phyloP scores from a whole-genome alignment of 2,888 invertebrate species.

The Colostygia pectinataria region DNA sequence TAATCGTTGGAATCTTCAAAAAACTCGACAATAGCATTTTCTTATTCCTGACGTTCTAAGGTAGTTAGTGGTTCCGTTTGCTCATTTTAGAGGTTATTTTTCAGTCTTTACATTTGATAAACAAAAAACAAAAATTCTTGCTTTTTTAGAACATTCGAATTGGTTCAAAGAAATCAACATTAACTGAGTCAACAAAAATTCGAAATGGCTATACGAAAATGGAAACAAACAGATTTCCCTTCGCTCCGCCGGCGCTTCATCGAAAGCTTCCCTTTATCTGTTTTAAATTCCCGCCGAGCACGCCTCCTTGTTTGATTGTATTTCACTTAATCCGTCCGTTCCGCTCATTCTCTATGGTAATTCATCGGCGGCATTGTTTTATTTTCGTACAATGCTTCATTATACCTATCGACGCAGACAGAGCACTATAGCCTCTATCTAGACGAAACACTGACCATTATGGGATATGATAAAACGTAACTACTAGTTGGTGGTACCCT shows the following conservation, averaged over 20 bases:
- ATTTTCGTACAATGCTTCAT: constrained; percentile 58
- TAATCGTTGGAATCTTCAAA: too few relatives aligned
- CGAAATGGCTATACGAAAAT: constrained; percentile 45
- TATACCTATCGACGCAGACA: constrained; percentile 37
- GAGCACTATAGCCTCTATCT: constrained; percentile 43
- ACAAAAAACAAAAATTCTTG: background rate
- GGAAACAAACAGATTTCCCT: constrained; percentile 51
- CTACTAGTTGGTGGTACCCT: constrained; percentile 48
- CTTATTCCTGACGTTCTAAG: too few relatives aligned
- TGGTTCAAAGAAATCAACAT: constrained; percentile 33
- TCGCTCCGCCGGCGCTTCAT: constrained; percentile 43
- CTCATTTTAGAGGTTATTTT: too few relatives aligned
- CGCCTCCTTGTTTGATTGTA: constrained; percentile 73
- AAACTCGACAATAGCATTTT: too few relatives aligned
- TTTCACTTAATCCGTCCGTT: constrained; percentile 78
- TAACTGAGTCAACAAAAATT: constrained; percentile 38
- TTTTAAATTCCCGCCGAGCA: constrained; percentile 62
- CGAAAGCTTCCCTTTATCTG: constrained; percentile 48
- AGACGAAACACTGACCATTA: constrained; percentile 42
- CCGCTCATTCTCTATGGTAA: constrained; percentile 79
- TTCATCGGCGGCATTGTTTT: constrained; percentile 76
- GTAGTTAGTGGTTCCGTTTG: too few relatives aligned
- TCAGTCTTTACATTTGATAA: too few relatives aligned
- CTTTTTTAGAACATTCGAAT: constrained; percentile 15
- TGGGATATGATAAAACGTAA: constrained; percentile 38